A percentile compares a stretch with the other conserved stretches of the same genome.
Conservation (phyloP, 53 echinoderm and acorn worm species). For the Paelopatides confundens region DNA sequence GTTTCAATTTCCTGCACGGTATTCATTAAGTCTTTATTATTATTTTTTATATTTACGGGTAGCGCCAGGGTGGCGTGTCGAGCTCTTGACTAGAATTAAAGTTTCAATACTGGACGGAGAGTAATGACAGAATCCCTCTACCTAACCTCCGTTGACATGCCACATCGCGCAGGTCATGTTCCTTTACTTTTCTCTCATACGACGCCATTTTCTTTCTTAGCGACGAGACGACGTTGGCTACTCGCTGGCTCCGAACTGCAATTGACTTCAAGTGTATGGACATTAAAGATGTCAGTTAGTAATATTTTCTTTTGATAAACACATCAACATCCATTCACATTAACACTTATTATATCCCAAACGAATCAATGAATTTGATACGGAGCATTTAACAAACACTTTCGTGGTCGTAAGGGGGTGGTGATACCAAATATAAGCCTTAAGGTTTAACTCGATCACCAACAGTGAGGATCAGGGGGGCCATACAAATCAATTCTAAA, state of each 20-base stretch:
- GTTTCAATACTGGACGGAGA: background rate
- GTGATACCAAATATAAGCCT: background rate
- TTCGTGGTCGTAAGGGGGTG: background rate
- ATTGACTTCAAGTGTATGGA: conserved; percentile 25
- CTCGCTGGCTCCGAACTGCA: conserved; percentile 17
- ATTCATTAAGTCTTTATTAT: background rate
- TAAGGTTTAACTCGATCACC: background rate
- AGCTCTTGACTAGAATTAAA: conserved; percentile 25
- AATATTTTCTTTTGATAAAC: background rate
- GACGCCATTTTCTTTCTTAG: background rate
- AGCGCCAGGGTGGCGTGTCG: conserved; percentile 40
- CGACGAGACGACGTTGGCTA: background rate
- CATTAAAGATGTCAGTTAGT: conserved; percentile 21
- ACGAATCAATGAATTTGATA: background rate
- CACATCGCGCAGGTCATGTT: background rate
- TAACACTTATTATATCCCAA: background rate
- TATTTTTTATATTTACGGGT: background rate
- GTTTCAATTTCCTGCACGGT: background rate
- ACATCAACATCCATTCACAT: background rate
- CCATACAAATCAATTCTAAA: background rate
- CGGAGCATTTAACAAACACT: background rate
- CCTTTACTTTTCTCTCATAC: background rate
- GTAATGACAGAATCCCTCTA: conserved; percentile 6
- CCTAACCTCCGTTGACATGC: conserved; percentile 18
- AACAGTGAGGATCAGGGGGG: background rate